A percentile compares a stretch with the other conserved stretches of the same genome.
Evolutionary conservation across 1,140 invertebrate genomes (phyloP).

Genomic region (Drosophila prosaltans): DNA sequence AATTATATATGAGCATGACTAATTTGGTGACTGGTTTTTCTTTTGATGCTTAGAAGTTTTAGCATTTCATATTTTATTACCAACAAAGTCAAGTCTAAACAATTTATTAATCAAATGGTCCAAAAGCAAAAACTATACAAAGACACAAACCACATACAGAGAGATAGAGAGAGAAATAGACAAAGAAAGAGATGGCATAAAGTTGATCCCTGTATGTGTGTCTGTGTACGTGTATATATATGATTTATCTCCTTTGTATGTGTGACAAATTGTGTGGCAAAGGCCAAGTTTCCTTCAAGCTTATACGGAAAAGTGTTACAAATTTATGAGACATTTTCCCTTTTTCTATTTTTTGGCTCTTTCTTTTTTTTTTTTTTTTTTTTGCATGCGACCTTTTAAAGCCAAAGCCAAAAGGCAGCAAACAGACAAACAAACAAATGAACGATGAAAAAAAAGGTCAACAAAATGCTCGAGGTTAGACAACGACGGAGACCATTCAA

Average conservation of each 20-base stretch:
- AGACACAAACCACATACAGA: conserved; percentile 30
- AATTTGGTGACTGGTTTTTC: conserved; percentile 62
- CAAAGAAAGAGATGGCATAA: conserved; percentile 15
- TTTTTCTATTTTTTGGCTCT: conserved; percentile 34
- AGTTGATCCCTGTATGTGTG: neutral
- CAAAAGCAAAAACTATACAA: conserved; percentile 31
- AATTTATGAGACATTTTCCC: conserved; percentile 58
- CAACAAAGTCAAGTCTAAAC: conserved; percentile 69
- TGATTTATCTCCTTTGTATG: conserved; percentile 74
- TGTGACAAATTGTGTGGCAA: conserved; percentile 77
- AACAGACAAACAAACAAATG: conserved; percentile 36
- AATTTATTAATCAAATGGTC: conserved; percentile 78
- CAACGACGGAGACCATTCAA: conserved; percentile 23
- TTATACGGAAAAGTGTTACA: conserved; percentile 67
- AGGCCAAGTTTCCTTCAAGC: conserved; percentile 63
- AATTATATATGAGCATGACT: conserved; percentile 75
- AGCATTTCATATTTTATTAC: conserved; percentile 78
- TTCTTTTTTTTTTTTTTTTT: conserved; percentile 11
- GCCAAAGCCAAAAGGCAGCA: conserved; percentile 57
- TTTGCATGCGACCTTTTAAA: conserved; percentile 64
- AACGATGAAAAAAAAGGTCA: conserved; percentile 64
- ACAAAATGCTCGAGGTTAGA: conserved; percentile 73
- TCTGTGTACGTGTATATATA: conserved; percentile 44
- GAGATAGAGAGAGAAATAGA: conserved; percentile 13
- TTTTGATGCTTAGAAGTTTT: conserved; percentile 71